Percentiles rank a stretch among this genome's conserved stretches.
Evolutionary conservation across 1,140 invertebrate genomes (phyloP).

Genomic region (Homarus americanus): DNA sequence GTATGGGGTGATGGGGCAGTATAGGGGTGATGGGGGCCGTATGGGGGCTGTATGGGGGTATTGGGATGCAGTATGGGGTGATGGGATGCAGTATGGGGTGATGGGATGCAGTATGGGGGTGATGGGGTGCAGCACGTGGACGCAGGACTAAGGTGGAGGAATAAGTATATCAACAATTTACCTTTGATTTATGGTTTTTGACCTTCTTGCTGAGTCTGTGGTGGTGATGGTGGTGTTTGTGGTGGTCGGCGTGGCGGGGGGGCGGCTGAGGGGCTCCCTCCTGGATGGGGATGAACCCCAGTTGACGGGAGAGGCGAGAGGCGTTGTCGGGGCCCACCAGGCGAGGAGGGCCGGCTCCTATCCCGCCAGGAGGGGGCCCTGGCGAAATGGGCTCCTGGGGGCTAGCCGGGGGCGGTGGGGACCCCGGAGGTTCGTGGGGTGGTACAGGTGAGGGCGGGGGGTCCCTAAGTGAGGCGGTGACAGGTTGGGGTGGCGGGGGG

Average conservation of each 20-base stretch:
- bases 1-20: too few species aligned
- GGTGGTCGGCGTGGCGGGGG: not conserved
- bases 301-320: conserved; percentile 63
- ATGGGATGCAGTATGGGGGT: not conserved
- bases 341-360: conserved; percentile 34
- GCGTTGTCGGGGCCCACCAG: conserved; percentile 71
- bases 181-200: conserved; percentile 68
- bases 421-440: conserved; percentile 50
- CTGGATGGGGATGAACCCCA: conserved; percentile 73
- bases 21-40: too few species aligned
- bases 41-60: too few species aligned
- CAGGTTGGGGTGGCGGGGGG: conserved; percentile 72
- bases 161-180: too few species aligned
- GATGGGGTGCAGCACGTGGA: too few species aligned
- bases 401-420: conserved; percentile 56
- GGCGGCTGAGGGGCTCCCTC: conserved; percentile 67
- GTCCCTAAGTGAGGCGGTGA: conserved; percentile 63
- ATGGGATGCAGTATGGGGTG: too few species aligned
- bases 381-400: conserved; percentile 12
- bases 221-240: conserved; percentile 59
- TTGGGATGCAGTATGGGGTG: too few species aligned
- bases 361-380: conserved; percentile 14
- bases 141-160: too few species aligned
- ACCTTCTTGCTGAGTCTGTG: conserved; percentile 73
- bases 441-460: conserved; percentile 72